These are phyloP conservation scores for Camponotus vicinus DNA, from an alignment of 1,140 invertebrate genomes.

Conservation along the genomic window DNA sequence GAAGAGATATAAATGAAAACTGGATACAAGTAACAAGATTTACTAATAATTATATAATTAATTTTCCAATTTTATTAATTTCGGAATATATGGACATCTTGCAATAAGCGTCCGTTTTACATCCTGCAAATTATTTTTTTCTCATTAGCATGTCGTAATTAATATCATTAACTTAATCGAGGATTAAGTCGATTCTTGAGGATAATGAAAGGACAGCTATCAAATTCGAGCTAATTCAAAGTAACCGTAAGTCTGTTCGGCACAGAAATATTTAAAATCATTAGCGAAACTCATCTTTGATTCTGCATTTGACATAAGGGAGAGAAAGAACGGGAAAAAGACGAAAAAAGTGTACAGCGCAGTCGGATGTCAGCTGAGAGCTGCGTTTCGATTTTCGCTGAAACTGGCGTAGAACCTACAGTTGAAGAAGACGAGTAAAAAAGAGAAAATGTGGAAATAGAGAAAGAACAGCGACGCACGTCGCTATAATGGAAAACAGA, in stretches of 20 bases:
- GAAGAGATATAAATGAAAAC: not conserved
- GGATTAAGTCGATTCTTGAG: not conserved
- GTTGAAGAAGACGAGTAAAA: not conserved
- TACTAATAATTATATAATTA: slow-evolving; percentile 28
- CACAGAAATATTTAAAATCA: slow-evolving; percentile 24
- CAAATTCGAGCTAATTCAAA: not conserved
- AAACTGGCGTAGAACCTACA: not conserved
- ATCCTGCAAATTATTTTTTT: slow-evolving; percentile 16
- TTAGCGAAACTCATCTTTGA: not conserved
- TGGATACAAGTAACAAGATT: not conserved
- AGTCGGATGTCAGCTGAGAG: not conserved
- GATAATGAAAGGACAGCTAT: not conserved
- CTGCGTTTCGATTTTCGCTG: slow-evolving; percentile 1
- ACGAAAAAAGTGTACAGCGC: not conserved
- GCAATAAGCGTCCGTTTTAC: not conserved
- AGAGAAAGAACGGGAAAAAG: not conserved
- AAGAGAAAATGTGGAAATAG: slow-evolving; percentile 9
- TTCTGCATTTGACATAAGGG: not conserved
- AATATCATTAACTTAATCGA: not conserved
- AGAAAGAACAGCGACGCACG: not conserved
- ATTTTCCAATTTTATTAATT: not conserved
- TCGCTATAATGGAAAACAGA: slow-evolving; percentile 44
- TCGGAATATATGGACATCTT: not conserved
- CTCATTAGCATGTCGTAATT: not conserved
- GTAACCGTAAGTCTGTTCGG: not conserved